phyloP scores from a whole-genome alignment of 2,797 vertebrate genomes.

The Geotrypetes seraphini region DNA sequence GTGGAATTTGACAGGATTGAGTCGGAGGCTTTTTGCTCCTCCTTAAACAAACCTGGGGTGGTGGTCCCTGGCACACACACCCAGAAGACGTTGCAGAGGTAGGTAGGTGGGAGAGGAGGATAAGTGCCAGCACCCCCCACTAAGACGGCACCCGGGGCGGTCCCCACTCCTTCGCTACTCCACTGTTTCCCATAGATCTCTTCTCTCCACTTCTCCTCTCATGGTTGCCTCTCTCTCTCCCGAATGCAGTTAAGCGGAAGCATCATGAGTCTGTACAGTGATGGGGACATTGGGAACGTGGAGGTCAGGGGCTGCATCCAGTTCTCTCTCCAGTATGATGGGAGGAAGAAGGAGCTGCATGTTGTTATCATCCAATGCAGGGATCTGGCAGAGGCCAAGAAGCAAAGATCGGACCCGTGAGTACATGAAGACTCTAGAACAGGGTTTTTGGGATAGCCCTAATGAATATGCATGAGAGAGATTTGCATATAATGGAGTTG shows the following conservation, averaged over 20 bases:
- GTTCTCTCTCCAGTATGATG: conserved; percentile 72
- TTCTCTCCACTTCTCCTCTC: not conserved
- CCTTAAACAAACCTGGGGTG: no score
- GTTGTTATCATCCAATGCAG: conserved; percentile 74
- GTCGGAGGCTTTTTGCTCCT: no score
- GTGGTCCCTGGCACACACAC: no score
- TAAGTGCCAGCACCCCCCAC: no score
- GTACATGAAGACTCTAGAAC: conserved; percentile 42
- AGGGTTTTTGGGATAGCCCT: no score
- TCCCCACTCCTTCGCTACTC: no score
- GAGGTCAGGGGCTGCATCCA: conserved; percentile 75
- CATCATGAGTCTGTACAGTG: conserved; percentile 83
- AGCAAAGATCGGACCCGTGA: conserved; percentile 82
- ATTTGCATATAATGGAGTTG: no score
- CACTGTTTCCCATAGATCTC: not conserved
- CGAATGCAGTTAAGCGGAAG: conserved; percentile 72
- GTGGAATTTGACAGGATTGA: no score
- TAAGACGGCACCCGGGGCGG: no score
- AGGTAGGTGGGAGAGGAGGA: no score
- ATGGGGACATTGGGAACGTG: conserved; percentile 68
- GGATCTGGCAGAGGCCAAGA: conserved; percentile 72
- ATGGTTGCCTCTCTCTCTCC: not conserved
- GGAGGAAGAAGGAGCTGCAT: conserved; percentile 61
- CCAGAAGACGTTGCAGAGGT: no score
- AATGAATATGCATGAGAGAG: no score